Conservation (phyloP, 1,140 invertebrate species). For the Bicyclus anynana region DNA sequence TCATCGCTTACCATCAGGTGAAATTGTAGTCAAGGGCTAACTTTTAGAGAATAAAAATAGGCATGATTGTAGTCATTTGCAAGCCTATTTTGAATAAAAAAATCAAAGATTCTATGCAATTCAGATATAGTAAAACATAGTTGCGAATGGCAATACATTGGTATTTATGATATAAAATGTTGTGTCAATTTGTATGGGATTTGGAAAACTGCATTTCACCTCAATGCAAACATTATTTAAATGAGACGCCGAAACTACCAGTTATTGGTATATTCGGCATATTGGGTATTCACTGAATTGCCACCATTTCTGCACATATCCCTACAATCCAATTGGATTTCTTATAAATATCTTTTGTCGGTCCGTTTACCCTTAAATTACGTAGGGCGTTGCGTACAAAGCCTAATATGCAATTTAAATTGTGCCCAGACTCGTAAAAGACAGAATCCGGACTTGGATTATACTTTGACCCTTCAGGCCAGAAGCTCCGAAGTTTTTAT, state of each 20-base stretch:
- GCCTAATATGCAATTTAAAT: slow-evolving; percentile 61
- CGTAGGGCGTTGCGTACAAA: slow-evolving; percentile 21
- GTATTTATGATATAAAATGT: not conserved
- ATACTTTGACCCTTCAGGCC: slow-evolving; percentile 8
- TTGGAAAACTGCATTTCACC: slow-evolving; percentile 8
- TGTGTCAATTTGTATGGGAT: slow-evolving; percentile 9
- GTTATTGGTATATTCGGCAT: not conserved
- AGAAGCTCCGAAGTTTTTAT: not conserved
- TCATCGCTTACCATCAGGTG: too few species aligned
- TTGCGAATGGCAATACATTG: too few species aligned
- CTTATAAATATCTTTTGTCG: slow-evolving; percentile 20
- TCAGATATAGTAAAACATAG: too few species aligned
- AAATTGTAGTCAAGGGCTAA: too few species aligned
- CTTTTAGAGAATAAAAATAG: too few species aligned
- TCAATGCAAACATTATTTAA: slow-evolving; percentile 13
- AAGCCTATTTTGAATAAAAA: too few species aligned
- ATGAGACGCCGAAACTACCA: slow-evolving; percentile 1
- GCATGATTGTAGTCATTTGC: too few species aligned
- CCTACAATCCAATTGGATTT: slow-evolving; percentile 18
- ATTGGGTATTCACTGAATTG: slow-evolving; percentile 9
- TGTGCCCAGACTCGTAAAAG: slow-evolving; percentile 45
- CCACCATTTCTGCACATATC: slow-evolving; percentile 13
- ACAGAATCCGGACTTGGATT: slow-evolving; percentile 29
- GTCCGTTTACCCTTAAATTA: slow-evolving; percentile 21
- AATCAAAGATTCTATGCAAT: too few species aligned